phyloP scores from a whole-genome alignment of 1,140 invertebrate species.

The Microplitis demolitor region DNA sequence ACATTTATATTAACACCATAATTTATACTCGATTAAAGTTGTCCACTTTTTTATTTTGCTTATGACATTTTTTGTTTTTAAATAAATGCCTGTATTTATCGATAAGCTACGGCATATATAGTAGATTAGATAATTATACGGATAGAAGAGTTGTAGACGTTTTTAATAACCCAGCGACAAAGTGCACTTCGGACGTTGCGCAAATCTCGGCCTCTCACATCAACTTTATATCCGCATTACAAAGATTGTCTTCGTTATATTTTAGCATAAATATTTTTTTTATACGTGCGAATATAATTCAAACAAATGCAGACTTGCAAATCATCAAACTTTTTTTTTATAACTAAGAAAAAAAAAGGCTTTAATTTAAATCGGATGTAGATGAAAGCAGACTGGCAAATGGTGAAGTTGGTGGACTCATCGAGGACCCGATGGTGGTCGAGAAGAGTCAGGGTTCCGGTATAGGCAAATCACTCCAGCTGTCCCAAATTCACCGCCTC shows the following conservation, averaged over 20 bases:
- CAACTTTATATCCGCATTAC: constrained; percentile 2
- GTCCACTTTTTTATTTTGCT: not conserved
- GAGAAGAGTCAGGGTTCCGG: not conserved
- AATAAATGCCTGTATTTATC: not conserved
- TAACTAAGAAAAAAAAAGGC: not conserved
- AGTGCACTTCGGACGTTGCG: constrained; percentile 27
- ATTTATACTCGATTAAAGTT: too few species aligned
- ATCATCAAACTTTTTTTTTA: not conserved
- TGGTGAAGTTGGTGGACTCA: not conserved
- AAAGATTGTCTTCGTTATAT: constrained; percentile 4
- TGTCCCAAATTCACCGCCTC: not conserved
- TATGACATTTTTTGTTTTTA: not conserved
- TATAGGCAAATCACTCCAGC: not conserved
- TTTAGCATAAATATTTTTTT: not conserved
- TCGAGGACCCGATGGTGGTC: constrained; percentile 8
- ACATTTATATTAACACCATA: not conserved
- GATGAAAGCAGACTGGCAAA: constrained; percentile 19
- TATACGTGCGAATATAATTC: not conserved
- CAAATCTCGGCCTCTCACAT: constrained; percentile 27
- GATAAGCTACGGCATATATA: not conserved
- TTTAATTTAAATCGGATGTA: not conserved
- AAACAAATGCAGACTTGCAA: not conserved
- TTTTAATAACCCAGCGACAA: not conserved
- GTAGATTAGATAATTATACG: constrained; percentile 8
- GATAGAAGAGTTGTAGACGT: not conserved